phyloP scores from a whole-genome alignment of 1,140 invertebrate species.

The Plodia interpunctella region DNA sequence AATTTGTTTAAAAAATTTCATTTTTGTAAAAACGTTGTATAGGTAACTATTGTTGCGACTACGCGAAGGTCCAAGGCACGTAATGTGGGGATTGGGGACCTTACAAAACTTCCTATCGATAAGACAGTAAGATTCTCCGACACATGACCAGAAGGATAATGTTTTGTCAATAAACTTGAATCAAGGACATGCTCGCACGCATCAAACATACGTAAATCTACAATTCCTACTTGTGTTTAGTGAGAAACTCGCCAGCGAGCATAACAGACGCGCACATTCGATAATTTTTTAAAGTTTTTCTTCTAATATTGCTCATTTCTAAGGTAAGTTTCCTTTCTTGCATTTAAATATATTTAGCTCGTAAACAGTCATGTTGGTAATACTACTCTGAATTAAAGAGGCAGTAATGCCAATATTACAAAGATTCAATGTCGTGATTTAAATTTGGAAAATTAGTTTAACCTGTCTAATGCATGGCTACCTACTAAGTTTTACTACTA shows the following conservation, averaged over 20 bases:
- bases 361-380: no score
- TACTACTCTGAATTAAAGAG: no score
- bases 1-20: no score
- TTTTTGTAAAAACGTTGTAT: no score
- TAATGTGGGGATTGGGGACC: not conserved
- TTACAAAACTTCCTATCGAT: not conserved
- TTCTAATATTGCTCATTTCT: not conserved
- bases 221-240: constrained; percentile 1
- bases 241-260: not conserved
- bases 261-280: not conserved
- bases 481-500: no score
- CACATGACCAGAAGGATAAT: not conserved
- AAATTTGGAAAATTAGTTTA: no score
- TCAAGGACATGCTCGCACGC: not conserved
- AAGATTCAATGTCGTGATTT: no score
- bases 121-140: not conserved
- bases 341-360: not conserved
- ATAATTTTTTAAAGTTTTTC: not conserved
- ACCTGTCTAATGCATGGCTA: no score
- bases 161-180: not conserved
- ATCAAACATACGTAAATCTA: constrained; percentile 6
- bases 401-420: no score
- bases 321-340: not conserved
- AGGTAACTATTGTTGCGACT: no score
- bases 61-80: no score